Evolutionary conservation across 2,797 vertebrate species (phyloP).

Genomic region (Myiotriccus ornatus): DNA sequence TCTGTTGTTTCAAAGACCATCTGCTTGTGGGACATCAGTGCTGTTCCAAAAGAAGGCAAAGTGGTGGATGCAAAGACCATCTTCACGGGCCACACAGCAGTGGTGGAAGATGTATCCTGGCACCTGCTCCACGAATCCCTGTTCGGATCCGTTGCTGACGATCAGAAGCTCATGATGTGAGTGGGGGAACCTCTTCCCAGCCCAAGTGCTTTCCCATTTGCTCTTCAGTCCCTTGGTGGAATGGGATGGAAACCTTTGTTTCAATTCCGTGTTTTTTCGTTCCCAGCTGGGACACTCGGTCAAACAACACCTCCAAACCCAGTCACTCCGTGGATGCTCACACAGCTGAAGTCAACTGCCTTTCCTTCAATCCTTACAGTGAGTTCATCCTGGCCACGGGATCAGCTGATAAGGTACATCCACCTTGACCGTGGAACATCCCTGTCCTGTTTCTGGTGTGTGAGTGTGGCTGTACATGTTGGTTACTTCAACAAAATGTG

Average conservation of each 20-base stretch:
- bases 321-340: conserved; percentile 97
- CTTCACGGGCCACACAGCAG: conserved; percentile 96
- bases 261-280: not conserved
- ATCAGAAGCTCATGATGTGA: conserved; percentile 98
- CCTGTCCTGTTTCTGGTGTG: not conserved
- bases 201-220: not conserved
- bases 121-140: conserved; percentile 95
- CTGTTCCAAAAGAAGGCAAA: conserved; percentile 95
- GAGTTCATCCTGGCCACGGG: conserved; percentile 97
- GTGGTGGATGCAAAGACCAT: conserved; percentile 98
- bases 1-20: conserved; percentile 82
- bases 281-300: conserved; percentile 93
- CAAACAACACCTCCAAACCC: conserved; percentile 97
- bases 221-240: not conserved
- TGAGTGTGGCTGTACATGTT: accelerated
- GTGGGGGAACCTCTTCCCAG: not conserved
- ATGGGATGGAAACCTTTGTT: not conserved
- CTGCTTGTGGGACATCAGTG: conserved; percentile 97
- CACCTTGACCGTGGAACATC: accelerated
- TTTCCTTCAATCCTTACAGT: conserved; percentile 97
- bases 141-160: conserved; percentile 96
- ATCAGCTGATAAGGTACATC: conserved; percentile 91
- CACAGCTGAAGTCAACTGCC: conserved; percentile 96
- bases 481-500: not conserved
- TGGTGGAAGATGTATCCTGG: conserved; percentile 98